phyloP scores from a whole-genome alignment of 2,113 vertebrate genomes.

The Martes martes region DNA sequence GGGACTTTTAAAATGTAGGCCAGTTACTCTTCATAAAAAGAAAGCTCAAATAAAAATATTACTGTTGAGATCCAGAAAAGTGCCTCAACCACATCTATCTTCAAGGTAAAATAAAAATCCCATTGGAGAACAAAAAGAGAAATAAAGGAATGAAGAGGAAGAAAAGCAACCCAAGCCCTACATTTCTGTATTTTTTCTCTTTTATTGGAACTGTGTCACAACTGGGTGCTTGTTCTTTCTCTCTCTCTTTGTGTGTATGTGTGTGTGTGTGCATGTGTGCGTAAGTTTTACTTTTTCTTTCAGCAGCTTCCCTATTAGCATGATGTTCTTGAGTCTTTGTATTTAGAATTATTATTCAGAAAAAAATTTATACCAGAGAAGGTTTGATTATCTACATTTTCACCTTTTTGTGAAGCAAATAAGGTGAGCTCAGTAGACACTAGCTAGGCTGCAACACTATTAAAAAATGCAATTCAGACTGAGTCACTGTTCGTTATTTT shows the following conservation, averaged over 20 bases:
- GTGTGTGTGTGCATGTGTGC: neutral
- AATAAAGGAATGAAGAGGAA: neutral
- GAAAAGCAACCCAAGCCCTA: neutral
- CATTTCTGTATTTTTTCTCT: neutral
- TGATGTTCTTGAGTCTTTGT: conserved; percentile 53
- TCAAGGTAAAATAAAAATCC: conserved; percentile 10
- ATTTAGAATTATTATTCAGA: conserved; percentile 68
- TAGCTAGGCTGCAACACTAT: conserved; percentile 39
- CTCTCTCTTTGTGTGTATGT: neutral
- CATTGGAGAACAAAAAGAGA: neutral
- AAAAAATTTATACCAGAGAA: conserved; percentile 50
- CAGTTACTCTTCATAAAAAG: conserved; percentile 2
- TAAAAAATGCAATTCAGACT: conserved; percentile 47
- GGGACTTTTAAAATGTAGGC: conserved; percentile 6
- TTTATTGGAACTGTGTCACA: conserved; percentile 4
- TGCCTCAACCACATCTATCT: neutral
- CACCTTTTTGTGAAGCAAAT: conserved; percentile 69
- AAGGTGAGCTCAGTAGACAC: conserved; percentile 50
- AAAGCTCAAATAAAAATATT: conserved; percentile 26
- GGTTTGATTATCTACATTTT: conserved; percentile 59
- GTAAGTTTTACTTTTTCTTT: conserved; percentile 35
- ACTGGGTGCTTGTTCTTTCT: neutral
- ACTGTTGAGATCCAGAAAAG: neutral
- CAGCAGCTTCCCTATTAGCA: neutral
- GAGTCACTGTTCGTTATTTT: conserved; percentile 49